Percentiles rank a stretch among this genome's conserved stretches.
phyloP scores from a whole-genome alignment of 2,113 vertebrate genomes.

The Solenodon paradoxus region DNA sequence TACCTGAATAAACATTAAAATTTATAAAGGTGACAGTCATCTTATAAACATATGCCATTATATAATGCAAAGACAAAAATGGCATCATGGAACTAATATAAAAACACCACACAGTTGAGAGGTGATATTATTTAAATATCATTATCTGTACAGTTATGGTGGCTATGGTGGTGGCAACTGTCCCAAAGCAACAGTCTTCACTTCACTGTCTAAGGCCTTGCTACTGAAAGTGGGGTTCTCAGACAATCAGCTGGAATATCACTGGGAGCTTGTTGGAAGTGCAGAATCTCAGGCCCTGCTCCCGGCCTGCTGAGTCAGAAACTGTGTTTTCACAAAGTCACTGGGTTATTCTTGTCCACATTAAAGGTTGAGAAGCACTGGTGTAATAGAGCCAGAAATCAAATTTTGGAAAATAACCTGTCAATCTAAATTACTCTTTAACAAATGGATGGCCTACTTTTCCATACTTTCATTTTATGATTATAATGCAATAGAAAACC shows the following conservation, averaged over 20 bases:
- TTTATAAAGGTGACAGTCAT: not conserved
- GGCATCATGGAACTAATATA: not conserved
- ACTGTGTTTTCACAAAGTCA: not conserved
- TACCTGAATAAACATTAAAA: no score
- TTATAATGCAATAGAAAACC: not conserved
- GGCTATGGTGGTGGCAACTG: not conserved
- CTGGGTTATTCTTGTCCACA: not conserved
- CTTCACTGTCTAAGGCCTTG: not conserved
- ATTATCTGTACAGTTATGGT: not conserved
- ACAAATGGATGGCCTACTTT: not conserved
- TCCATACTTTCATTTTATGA: not conserved
- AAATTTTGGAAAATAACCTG: constrained; percentile 35
- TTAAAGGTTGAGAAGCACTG: not conserved
- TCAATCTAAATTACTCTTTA: constrained; percentile 28
- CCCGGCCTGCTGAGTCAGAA: not conserved
- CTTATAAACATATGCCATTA: not conserved
- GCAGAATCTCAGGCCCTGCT: not conserved
- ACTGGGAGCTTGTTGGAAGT: not conserved
- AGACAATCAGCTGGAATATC: not conserved
- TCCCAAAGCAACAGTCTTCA: not conserved
- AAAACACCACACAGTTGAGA: not conserved
- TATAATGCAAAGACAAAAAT: not conserved
- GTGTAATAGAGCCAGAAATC: not conserved
- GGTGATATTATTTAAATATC: not conserved
- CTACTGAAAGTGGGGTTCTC: not conserved